Base-by-base conservation (phyloP, 2,113 vertebrate species). In the Neodon shergylaensis region DNA sequence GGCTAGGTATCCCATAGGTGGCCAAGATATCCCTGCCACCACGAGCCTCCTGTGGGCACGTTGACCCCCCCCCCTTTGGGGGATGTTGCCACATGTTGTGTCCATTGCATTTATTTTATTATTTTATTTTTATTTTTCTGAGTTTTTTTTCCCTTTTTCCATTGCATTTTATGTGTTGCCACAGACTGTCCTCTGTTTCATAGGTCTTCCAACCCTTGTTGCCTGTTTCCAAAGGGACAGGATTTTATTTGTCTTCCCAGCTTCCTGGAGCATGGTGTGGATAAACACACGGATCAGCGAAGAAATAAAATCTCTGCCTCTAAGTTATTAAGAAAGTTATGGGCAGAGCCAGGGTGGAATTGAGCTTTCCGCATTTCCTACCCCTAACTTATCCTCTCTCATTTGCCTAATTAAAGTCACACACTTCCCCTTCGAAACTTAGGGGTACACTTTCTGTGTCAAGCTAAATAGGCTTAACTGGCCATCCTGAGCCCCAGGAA, bases 241-340 rank as follows among this genome's bases (percentile, higher is more conserved):
- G 7, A 68, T 82, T 86, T 39, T 84, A 86, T 89, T 89, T 93
- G 44, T 91, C 63, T 73, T 47, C 92, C 44, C 84, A 68, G n/a
- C 82, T 91, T 96, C 52, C 68, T 66, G 2, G 76, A 61, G 90
- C 54, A 63, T 9, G 39, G 28, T 52, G 82, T 19, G 76, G 21
- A 61, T 65, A 95, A 94, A 79, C 16, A 61, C 47, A 16, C 47
- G 14, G 58, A 58, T 12, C 66, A 54, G 58, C 47, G 54, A 87
- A 79, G 44, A 66, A 92, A 83, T 93, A 91, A 92, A 85, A 39
- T 44, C 19, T 78, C 76, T 52, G 61, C 68, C 72, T 21, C 85
- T 88, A 91, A 95, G 42, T 79, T 66, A 84, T 66, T 89, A 76
- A 91, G 54, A 61, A 94, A 90, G 17, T 76, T 72, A 91, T 36